Evolutionary conservation across 2,113 vertebrate species (phyloP).

Genomic region (Colinus virginianus): DNA sequence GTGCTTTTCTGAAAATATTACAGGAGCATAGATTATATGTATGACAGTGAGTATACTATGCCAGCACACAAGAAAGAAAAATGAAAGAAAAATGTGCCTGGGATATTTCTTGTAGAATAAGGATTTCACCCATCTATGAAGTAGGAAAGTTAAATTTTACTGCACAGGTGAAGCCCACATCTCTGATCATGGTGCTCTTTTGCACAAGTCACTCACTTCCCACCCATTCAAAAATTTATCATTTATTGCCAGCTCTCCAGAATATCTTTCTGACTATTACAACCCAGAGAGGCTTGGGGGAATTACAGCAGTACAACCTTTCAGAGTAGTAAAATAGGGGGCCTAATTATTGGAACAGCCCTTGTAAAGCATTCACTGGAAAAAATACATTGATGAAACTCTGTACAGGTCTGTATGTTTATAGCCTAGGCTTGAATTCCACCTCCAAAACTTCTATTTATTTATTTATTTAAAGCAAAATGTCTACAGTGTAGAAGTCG

Average conservation of each 20-base stretch:
- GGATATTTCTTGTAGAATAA: not conserved
- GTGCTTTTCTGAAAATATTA: not conserved
- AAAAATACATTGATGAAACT: not conserved
- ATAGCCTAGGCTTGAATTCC: not conserved
- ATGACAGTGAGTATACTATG: not conserved
- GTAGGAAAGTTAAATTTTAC: not conserved
- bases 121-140: not conserved
- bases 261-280: not conserved
- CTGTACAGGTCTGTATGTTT: not conserved
- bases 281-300: not conserved
- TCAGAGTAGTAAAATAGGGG: too few species aligned
- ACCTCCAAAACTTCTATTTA: not conserved
- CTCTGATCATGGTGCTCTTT: not conserved
- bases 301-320: not conserved
- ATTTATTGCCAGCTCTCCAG: not conserved
- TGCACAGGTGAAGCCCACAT: not conserved
- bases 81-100: not conserved
- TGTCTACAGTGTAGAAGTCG: fast-evolving
- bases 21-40: not conserved
- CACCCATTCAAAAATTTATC: not conserved
- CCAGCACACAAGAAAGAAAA: fast-evolving
- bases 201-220: not conserved
- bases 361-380: not conserved
- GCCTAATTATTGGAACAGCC: too few species aligned
- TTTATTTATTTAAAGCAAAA: not conserved